A percentile compares a stretch with the other conserved stretches of the same genome.
phyloP scores from a whole-genome alignment of 2,797 vertebrate species.

The Alfaro cultratus region DNA sequence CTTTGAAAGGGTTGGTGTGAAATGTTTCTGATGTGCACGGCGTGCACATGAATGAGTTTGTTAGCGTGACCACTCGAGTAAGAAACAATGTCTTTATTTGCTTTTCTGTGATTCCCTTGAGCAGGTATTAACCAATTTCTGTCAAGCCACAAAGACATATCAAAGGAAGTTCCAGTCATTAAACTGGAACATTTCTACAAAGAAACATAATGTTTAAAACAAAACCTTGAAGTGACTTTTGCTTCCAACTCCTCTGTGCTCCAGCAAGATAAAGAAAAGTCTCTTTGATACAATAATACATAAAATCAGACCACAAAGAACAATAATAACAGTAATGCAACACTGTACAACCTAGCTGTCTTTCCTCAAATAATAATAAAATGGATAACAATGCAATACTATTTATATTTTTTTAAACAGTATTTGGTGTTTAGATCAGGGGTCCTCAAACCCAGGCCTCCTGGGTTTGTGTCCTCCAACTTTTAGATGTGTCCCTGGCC shows the following conservation, averaged over 20 bases:
- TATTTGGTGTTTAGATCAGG: neutral
- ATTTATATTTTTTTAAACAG: neutral
- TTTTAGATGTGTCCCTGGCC: too few species aligned
- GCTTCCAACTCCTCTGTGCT: slow-evolving; percentile 2
- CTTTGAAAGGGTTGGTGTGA: slow-evolving; percentile 42
- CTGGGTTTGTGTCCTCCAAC: too few species aligned
- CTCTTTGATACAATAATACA: slow-evolving; percentile 12
- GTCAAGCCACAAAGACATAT: slow-evolving; percentile 91
- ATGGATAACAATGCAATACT: neutral
- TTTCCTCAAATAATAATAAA: neutral
- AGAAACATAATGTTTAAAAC: slow-evolving; percentile 80
- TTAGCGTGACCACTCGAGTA: slow-evolving; percentile 42
- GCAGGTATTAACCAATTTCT: slow-evolving; percentile 95
- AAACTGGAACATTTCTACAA: slow-evolving; percentile 91
- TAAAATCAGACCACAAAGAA: slow-evolving; percentile 18
- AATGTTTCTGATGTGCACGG: slow-evolving; percentile 19
- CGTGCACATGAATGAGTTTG: slow-evolving; percentile 24
- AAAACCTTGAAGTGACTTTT: slow-evolving; percentile 86
- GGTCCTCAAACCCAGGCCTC: too few species aligned
- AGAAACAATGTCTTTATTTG: slow-evolving; percentile 89
- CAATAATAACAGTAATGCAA: slow-evolving; percentile 13
- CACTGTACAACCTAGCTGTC: neutral
- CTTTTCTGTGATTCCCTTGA: slow-evolving; percentile 93
- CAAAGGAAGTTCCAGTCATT: slow-evolving; percentile 91
- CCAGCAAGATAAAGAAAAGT: neutral